These are phyloP conservation scores for Cervus canadensis DNA, from an alignment of 2,113 vertebrate genomes.

Conservation along the genomic window DNA sequence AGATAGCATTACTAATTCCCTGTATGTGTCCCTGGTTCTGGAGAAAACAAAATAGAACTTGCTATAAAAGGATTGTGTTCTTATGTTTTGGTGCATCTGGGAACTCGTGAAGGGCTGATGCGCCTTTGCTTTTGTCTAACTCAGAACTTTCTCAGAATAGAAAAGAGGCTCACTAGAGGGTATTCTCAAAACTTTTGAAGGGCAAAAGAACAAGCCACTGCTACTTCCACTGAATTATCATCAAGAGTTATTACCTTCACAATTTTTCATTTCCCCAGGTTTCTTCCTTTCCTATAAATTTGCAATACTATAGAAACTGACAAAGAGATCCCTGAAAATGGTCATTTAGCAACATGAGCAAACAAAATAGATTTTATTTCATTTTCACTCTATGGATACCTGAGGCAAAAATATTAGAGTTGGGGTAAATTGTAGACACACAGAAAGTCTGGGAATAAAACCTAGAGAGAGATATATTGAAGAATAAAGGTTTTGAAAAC, in stretches of 20 bases:
- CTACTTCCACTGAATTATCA: not conserved
- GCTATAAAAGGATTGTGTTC: not conserved
- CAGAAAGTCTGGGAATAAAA: not conserved
- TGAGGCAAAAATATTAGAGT: not conserved
- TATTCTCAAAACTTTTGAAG: not conserved
- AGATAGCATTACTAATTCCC: not conserved
- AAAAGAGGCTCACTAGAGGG: not conserved
- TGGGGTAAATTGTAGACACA: not conserved
- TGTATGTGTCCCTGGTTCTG: not conserved
- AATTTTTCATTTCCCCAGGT: not conserved
- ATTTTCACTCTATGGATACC: not conserved
- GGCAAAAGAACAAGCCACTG: not conserved
- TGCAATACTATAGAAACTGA: not conserved
- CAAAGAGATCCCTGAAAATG: not conserved
- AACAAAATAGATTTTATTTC: not conserved
- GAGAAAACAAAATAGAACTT: not conserved
- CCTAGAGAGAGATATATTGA: not conserved
- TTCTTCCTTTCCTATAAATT: not conserved
- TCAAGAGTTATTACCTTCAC: not conserved
- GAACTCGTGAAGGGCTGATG: not conserved
- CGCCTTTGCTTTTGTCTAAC: not conserved
- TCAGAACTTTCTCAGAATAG: not conserved
- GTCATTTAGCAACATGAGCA: not conserved
- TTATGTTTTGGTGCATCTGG: not conserved
- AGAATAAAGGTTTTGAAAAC: not conserved